Evolutionary conservation across 2,888 invertebrate genomes (phyloP), one percentile per base, ranked within the genome.

Genomic region (Lasioglossum calceatum): DNA sequence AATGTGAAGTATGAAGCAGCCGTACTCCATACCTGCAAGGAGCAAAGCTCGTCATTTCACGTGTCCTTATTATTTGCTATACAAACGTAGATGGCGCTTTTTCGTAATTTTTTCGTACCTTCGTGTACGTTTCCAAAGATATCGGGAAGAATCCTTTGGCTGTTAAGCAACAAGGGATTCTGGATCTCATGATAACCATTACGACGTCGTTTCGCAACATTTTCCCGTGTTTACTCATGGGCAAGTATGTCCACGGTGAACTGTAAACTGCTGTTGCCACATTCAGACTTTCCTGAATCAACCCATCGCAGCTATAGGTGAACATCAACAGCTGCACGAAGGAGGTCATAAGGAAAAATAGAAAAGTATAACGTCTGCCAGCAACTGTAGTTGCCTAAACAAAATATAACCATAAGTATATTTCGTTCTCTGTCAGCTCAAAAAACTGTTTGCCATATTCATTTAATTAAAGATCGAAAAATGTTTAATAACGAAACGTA

Each of bases 131-230:
- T 32, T 88, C 87, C 16, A 89, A 39, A 12, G 89, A 82, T 1
- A 91, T 77, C 3, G 83, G 76, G 42, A 84, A 90, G 71, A 88
- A 88, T 44, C 84, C 82, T 23, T 80, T 84, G 8, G 86, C 90
- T 7, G 89, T 86, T 23, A 89, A n/a, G 64, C 71, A 79, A 32
- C 81, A 89, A 1, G 92, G 85, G 19, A 27, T 0, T 39, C 39
- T 54, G 16, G 50, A 39, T 50, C 77, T 78, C 42, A 74, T 47
- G n/a, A 84, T 32, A 27, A 82, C 54, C 14, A 77, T 32, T 23
- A 27, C 10, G 19, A 27, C 0, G 14, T 72, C 71, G 0, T 42
- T 71, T 16, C 77, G 42, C 54, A 78, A 14, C 39, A 39, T 70
- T 50, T n/a, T 54, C 5, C 77, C 77, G 23, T 70, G 16, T 27